phyloP scores from a whole-genome alignment of 2,797 vertebrate species.

The Enteromius unitaeniatus region DNA sequence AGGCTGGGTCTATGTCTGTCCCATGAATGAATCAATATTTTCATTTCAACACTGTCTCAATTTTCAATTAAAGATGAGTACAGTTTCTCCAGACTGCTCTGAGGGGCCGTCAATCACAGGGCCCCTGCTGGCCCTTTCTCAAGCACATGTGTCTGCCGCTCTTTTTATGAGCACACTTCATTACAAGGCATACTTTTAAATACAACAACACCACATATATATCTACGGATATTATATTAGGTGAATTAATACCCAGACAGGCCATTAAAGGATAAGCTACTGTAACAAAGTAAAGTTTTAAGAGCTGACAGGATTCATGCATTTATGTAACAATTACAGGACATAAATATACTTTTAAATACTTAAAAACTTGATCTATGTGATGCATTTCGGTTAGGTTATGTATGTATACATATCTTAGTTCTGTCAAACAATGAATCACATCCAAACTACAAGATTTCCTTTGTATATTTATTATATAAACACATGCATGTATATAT shows the following conservation, averaged over 20 bases:
- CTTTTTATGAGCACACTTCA: conserved; percentile 38
- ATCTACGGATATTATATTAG: conserved; percentile 19
- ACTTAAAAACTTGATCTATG: not conserved
- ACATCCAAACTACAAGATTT: no score
- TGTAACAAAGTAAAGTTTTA: not conserved
- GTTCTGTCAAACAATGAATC: no score
- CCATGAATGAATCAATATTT: conserved; percentile 78
- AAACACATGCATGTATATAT: no score
- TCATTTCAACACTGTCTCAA: conserved; percentile 78
- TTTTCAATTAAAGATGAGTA: conserved; percentile 79
- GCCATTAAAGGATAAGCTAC: not conserved
- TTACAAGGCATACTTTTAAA: conserved; percentile 22
- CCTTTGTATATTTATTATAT: no score
- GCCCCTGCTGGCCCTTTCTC: not conserved
- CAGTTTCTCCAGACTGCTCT: conserved; percentile 46
- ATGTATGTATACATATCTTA: no score
- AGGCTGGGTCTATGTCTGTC: conserved; percentile 14
- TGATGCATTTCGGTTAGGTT: not conserved
- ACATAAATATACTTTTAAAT: not conserved
- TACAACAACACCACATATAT: not conserved
- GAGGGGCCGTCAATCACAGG: conserved; percentile 53
- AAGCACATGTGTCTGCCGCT: conserved; percentile 32
- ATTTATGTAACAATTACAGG: not conserved
- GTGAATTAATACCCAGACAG: not conserved
- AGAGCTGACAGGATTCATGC: not conserved